Evolutionary conservation across 2,797 vertebrate genomes (phyloP).

Genomic region (Lates japonicus): DNA sequence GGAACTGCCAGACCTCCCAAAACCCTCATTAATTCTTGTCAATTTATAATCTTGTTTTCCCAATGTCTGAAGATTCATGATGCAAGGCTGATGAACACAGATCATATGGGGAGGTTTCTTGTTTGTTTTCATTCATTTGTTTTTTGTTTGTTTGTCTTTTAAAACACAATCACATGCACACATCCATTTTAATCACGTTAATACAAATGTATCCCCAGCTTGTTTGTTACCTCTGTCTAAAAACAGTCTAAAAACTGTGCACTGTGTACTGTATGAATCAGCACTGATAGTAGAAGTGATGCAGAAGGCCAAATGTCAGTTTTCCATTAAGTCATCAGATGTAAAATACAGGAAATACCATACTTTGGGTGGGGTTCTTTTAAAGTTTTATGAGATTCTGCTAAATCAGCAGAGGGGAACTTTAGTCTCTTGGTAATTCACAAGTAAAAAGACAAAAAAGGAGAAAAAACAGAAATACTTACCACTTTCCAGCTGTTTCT

Average conservation of each 20-base stretch:
- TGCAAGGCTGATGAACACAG: slow-evolving; percentile 21
- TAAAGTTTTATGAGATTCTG: neutral
- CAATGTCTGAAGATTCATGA: slow-evolving; percentile 13
- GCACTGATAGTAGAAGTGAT: slow-evolving; percentile 42
- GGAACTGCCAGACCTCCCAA: slow-evolving; percentile 52
- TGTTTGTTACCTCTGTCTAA: slow-evolving; percentile 1
- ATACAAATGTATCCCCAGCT: neutral
- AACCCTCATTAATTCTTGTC: slow-evolving; percentile 65
- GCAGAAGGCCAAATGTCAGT: slow-evolving; percentile 21
- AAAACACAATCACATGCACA: neutral
- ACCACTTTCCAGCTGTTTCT: neutral
- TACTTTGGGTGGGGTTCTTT: neutral
- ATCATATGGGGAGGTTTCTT: slow-evolving; percentile 2
- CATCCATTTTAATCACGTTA: slow-evolving; percentile 16
- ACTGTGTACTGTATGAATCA: slow-evolving; percentile 15
- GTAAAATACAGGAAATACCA: slow-evolving; percentile 11
- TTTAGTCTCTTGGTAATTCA: neutral
- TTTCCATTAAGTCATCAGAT: slow-evolving; percentile 53
- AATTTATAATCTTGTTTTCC: slow-evolving; percentile 30
- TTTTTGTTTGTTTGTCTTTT: neutral
- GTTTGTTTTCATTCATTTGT: neutral
- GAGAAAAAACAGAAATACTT: neutral
- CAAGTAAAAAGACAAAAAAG: neutral
- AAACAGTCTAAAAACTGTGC: neutral
- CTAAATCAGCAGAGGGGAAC: neutral